phyloP scores from a whole-genome alignment of 2,113 vertebrate species.

The Anser brachyrhynchus region DNA sequence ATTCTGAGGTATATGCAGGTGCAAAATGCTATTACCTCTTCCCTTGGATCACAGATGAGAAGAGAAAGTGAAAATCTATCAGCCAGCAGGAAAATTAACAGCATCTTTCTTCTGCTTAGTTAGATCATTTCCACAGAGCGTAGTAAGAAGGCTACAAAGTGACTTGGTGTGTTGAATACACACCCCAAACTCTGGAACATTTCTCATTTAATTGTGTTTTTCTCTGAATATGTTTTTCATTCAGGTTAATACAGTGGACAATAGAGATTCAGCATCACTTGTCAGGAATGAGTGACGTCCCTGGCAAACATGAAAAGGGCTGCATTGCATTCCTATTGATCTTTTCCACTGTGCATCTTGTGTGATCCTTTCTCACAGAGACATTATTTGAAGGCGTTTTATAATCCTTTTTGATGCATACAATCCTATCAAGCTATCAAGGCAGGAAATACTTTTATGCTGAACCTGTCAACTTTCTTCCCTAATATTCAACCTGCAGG shows the following conservation, averaged over 20 bases:
- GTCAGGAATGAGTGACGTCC: neutral
- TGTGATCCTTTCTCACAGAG: neutral
- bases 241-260: neutral
- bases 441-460: slow-evolving; percentile 26
- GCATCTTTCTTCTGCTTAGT: neutral
- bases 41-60: neutral
- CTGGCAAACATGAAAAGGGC: neutral
- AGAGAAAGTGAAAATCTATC: neutral
- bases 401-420: slow-evolving; percentile 26
- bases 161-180: neutral
- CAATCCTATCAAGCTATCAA: neutral
- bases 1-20: neutral
- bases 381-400: slow-evolving; percentile 25
- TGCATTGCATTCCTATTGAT: neutral
- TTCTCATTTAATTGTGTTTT: neutral
- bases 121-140: neutral
- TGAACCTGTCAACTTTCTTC: slow-evolving; percentile 18
- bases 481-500: neutral
- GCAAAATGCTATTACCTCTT: neutral
- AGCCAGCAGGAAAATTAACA: neutral
- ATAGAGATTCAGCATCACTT: neutral
- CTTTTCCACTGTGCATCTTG: neutral
- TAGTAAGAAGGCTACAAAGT: neutral
- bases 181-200: neutral
- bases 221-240: neutral